Evolutionary conservation across 1,140 invertebrate species (phyloP).

Genomic region (Cyrtorhinus lividipennis): DNA sequence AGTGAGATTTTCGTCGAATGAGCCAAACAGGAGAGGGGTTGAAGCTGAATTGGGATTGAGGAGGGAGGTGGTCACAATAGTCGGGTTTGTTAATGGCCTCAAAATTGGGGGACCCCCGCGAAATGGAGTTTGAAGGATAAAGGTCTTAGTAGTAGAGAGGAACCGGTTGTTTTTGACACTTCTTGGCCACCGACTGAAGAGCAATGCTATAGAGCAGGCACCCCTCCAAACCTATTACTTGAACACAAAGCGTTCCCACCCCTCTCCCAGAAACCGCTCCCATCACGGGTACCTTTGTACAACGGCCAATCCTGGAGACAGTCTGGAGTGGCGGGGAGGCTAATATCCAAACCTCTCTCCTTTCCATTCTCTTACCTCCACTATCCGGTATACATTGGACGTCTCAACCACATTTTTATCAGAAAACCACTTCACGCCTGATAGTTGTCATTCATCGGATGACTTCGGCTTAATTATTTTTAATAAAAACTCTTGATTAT

Average conservation of each 20-base stretch:
- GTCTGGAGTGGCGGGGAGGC: too few species aligned
- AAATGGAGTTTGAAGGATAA: not conserved
- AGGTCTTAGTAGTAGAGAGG: not conserved
- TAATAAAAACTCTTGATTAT: too few species aligned
- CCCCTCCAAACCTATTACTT: not conserved
- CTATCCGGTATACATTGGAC: too few species aligned
- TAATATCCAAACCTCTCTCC: not conserved
- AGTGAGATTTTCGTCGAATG: too few species aligned
- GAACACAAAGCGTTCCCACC: not conserved
- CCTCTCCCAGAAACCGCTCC: too few species aligned
- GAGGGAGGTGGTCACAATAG: not conserved
- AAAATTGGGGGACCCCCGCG: not conserved
- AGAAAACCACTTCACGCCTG: too few species aligned
- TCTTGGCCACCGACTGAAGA: not conserved
- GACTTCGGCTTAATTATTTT: too few species aligned
- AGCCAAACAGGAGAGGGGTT: too few species aligned
- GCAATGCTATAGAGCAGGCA: not conserved
- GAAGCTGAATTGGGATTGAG: not conserved
- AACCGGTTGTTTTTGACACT: not conserved
- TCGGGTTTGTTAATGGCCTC: not conserved
- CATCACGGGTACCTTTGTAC: not conserved
- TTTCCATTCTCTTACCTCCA: too few species aligned
- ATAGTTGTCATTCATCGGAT: too few species aligned
- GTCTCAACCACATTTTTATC: too few species aligned
- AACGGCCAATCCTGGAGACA: not conserved